phyloP scores from a whole-genome alignment of 92 coral and sea anemone genomes.

The Palythoa grandiflora region DNA sequence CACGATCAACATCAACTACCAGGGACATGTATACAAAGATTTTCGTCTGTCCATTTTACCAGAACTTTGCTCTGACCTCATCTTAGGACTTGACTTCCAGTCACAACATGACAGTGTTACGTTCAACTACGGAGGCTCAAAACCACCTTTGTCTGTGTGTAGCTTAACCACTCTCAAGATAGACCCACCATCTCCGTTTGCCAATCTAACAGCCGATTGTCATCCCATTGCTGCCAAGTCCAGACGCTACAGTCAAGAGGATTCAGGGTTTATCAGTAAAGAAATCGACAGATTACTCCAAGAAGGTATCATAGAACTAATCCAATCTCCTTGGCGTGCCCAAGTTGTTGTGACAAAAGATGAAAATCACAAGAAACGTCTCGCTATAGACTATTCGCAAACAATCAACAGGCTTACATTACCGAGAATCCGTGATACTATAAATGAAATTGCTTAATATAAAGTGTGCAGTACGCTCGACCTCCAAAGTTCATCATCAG shows the following conservation, averaged over 20 bases:
- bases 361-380: constrained; percentile 53
- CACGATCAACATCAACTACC: constrained; percentile 35
- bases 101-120: constrained; percentile 48
- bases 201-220: constrained; percentile 69
- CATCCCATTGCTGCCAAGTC: constrained; percentile 64
- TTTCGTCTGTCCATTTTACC: constrained; percentile 57
- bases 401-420: constrained; percentile 70
- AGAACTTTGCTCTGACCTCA: constrained; percentile 59
- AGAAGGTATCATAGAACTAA: constrained; percentile 70
- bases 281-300: constrained; percentile 55
- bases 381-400: constrained; percentile 62
- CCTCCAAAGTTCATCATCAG: constrained; percentile 40
- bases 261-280: constrained; percentile 50
- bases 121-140: constrained; percentile 43
- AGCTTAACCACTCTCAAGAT: constrained; percentile 54
- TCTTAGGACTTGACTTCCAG: constrained; percentile 26
- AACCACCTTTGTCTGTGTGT: neutral
- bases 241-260: constrained; percentile 62
- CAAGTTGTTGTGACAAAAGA: no score
- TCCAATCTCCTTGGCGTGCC: constrained; percentile 22
- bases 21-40: constrained; percentile 43
- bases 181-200: constrained; percentile 65
- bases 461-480: constrained; percentile 63
- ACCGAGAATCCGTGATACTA: constrained; percentile 61
- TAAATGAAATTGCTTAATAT: constrained; percentile 60